A percentile compares a stretch with the other conserved stretches of the same genome.
Evolutionary conservation across 2,888 invertebrate species (phyloP).

Genomic region (Willowsia nigromaculata): DNA sequence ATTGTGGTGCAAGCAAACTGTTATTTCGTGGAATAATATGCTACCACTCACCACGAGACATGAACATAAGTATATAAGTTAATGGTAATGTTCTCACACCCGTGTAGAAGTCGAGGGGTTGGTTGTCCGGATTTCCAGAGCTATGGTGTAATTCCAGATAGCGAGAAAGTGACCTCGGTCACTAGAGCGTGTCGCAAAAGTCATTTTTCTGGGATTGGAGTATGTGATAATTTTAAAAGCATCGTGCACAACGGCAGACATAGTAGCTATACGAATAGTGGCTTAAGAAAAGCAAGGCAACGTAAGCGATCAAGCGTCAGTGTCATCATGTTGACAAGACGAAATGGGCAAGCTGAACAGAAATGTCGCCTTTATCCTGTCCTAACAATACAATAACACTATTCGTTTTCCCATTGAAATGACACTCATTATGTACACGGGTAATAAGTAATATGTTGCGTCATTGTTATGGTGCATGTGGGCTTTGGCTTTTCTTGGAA

Average conservation of each 20-base stretch:
- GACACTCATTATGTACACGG: too few species aligned
- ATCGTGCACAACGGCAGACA: background rate
- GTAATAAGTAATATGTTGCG: background rate
- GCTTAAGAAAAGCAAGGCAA: too few species aligned
- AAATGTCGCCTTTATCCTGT: background rate
- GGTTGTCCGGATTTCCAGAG: background rate
- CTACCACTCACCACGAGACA: background rate
- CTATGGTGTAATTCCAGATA: background rate
- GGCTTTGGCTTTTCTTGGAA: too few species aligned
- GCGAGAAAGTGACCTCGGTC: background rate
- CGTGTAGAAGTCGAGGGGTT: background rate
- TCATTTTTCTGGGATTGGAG: background rate
- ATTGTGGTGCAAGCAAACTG: background rate
- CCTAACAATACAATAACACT: background rate
- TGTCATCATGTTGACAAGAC: background rate
- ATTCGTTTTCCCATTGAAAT: background rate
- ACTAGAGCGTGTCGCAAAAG: background rate
- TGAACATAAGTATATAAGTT: background rate
- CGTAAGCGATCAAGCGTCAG: background rate
- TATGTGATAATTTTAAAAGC: background rate
- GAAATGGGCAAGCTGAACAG: background rate
- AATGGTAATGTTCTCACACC: background rate
- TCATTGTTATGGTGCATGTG: background rate
- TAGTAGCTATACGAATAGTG: too few species aligned
- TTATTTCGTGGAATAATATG: background rate